Evolutionary conservation across 2,888 invertebrate species (phyloP).

Genomic region (Griposia aprilina): DNA sequence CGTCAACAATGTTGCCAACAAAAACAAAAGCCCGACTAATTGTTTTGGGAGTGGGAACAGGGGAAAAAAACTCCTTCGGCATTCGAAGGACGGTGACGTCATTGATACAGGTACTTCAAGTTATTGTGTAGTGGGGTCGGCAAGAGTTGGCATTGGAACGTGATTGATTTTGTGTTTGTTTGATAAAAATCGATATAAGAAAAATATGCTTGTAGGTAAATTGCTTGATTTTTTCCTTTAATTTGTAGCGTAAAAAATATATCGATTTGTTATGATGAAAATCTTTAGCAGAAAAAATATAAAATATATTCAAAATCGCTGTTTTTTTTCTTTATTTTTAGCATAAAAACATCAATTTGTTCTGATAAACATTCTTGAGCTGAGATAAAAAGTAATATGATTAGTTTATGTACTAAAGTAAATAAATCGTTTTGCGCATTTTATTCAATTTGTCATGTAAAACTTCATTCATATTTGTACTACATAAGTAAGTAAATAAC

Average conservation of each 20-base stretch:
- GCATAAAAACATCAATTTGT: conserved; percentile 1
- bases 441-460: conserved; percentile 41
- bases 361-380: background rate
- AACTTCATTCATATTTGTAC: conserved; percentile 4
- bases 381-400: background rate
- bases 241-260: conserved; percentile 3
- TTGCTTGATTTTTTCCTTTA: conserved; percentile 7
- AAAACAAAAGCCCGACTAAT: conserved; percentile 84
- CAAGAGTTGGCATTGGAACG: conserved; percentile 70
- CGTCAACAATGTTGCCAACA: conserved; percentile 75
- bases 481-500: conserved; percentile 14
- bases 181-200: background rate
- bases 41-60: conserved; percentile 81
- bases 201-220: background rate
- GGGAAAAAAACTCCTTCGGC: conserved; percentile 80
- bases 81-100: conserved; percentile 88
- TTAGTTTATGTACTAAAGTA: too few relatives aligned
- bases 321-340: background rate
- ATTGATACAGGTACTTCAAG: conserved; percentile 78
- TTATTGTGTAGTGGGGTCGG: conserved; percentile 69
- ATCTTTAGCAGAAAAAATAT: background rate
- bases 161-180: conserved; percentile 22
- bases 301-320: background rate
- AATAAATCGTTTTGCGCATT: background rate
- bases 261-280: background rate